phyloP scores from a whole-genome alignment of 2,888 invertebrate species.

The Meiosimyza platycephala region DNA sequence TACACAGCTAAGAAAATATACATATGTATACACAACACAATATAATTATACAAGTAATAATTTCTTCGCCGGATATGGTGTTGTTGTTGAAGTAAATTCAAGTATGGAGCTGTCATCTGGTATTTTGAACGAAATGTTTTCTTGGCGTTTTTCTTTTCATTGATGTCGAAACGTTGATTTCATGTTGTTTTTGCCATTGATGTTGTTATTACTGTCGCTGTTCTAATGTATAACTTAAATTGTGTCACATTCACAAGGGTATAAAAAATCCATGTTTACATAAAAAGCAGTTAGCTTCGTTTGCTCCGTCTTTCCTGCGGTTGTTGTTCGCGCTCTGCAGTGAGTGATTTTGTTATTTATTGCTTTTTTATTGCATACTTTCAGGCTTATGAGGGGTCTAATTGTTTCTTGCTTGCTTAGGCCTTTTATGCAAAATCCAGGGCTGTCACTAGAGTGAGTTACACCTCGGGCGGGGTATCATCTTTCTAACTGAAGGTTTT shows the following conservation, averaged over 20 bases:
- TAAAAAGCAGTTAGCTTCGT: constrained; percentile 29
- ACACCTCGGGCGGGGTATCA: too few species aligned
- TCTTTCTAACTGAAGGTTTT: too few species aligned
- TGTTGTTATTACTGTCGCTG: constrained; percentile 1
- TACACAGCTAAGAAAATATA: not conserved
- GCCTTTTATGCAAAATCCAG: too few species aligned
- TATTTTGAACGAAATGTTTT: constrained; percentile 16
- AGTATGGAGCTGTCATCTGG: too few species aligned
- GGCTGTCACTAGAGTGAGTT: too few species aligned
- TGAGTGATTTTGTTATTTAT: constrained; percentile 29
- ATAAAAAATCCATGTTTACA: constrained; percentile 21
- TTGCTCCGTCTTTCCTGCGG: too few species aligned
- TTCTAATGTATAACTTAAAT: constrained; percentile 19
- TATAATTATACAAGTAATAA: not conserved
- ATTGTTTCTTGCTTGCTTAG: constrained; percentile 7
- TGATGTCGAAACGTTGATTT: not conserved
- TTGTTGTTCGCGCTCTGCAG: not conserved
- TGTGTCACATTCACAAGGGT: constrained; percentile 13
- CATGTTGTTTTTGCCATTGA: constrained; percentile 3
- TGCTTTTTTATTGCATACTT: constrained; percentile 31
- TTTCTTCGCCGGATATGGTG: constrained; percentile 24
- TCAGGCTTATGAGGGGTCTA: constrained; percentile 15
- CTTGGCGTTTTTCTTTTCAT: not conserved
- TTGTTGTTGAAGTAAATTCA: constrained; percentile 7
- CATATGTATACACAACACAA: too few species aligned